phyloP scores from a whole-genome alignment of 2,113 vertebrate genomes.

The Uropsilus gracilis region DNA sequence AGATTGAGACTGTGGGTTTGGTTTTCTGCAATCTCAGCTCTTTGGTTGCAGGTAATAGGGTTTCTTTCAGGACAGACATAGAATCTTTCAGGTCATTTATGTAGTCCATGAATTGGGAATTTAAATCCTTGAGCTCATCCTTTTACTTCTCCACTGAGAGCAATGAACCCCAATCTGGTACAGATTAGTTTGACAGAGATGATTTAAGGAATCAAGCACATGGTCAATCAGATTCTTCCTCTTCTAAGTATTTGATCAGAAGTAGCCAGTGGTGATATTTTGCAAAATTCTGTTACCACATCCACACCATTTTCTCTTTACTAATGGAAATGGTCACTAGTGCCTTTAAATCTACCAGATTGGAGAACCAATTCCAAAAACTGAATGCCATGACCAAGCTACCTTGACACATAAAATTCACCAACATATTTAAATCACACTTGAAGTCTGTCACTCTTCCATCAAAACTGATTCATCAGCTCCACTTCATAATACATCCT shows the following conservation, averaged over 20 bases:
- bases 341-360: slow-evolving; percentile 4
- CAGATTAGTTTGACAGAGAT: not conserved
- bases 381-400: not conserved
- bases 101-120: not conserved
- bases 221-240: not conserved
- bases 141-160: not conserved
- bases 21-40: slow-evolving; percentile 6
- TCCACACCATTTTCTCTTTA: not conserved
- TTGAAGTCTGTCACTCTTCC: not conserved
- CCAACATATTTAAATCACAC: not conserved
- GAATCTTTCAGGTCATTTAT: not conserved
- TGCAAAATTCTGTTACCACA: not conserved
- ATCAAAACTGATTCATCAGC: not conserved
- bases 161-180: not conserved
- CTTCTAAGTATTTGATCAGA: not conserved
- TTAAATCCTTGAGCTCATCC: not conserved
- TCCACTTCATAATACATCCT: not conserved
- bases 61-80: not conserved
- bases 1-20: not conserved
- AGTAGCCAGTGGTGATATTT: not conserved
- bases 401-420: not conserved
- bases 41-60: not conserved
- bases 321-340: not conserved
- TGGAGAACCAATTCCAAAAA: not conserved
- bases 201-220: not conserved